A percentile compares a stretch with the other conserved stretches of the same genome.
phyloP scores from a whole-genome alignment of 2,888 invertebrate genomes.

The Eupithecia vulgata region DNA sequence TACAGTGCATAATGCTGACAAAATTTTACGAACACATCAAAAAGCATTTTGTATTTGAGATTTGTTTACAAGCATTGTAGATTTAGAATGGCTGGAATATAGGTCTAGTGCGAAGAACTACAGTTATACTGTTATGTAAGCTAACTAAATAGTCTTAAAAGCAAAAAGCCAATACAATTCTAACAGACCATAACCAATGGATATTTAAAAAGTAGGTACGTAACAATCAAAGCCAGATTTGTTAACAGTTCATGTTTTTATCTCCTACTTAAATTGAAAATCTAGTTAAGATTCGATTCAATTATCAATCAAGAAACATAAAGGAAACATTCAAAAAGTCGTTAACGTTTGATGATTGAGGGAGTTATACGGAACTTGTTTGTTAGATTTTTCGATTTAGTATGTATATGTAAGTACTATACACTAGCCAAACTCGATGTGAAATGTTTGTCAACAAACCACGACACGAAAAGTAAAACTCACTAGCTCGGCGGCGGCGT shows the following conservation, averaged over 20 bases:
- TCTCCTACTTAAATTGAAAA: neutral
- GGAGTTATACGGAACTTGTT: neutral
- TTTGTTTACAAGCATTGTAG: too few species aligned
- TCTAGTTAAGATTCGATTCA: neutral
- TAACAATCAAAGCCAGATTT: neutral
- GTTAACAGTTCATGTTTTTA: neutral
- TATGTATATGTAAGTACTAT: neutral
- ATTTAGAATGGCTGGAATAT: too few species aligned
- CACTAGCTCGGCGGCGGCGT: too few species aligned
- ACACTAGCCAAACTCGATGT: too few species aligned
- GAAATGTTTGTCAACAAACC: too few species aligned
- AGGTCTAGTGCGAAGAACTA: neutral
- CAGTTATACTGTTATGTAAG: neutral
- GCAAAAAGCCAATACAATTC: neutral
- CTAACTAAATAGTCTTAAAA: neutral
- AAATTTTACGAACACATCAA: too few species aligned
- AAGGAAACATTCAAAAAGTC: neutral
- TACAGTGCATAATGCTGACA: too few species aligned
- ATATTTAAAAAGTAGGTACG: neutral
- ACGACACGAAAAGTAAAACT: too few species aligned
- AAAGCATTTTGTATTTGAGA: too few species aligned
- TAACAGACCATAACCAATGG: neutral
- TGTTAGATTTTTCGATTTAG: neutral
- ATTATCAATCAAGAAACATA: slow-evolving; percentile 4
- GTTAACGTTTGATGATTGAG: neutral